Evolutionary conservation across 2,113 vertebrate genomes (phyloP).

Genomic region (Cyprinus carpio): DNA sequence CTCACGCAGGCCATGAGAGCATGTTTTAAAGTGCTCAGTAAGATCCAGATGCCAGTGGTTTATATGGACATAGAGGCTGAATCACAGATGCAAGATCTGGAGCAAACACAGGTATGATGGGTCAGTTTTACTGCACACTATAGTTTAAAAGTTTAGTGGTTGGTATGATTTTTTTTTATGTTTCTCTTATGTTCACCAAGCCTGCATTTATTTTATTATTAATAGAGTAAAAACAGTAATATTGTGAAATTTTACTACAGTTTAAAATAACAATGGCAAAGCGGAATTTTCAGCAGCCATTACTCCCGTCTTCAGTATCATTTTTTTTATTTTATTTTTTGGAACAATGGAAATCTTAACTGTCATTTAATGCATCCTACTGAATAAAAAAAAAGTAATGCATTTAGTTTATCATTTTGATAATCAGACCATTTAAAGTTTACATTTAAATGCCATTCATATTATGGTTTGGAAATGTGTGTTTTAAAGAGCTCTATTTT

Average conservation of each 20-base stretch:
- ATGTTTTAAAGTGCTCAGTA: slow-evolving; percentile 93
- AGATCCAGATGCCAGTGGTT: slow-evolving; percentile 94
- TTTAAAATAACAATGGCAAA: not conserved
- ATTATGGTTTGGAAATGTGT: not conserved
- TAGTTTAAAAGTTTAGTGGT: not conserved
- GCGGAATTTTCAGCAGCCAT: not conserved
- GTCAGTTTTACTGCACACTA: not conserved
- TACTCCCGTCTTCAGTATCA: not conserved
- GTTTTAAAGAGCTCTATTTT: not conserved
- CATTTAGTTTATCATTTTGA: not conserved
- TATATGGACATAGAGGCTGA: slow-evolving; percentile 82
- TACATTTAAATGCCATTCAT: not conserved
- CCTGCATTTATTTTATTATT: too few relatives aligned
- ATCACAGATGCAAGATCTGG: slow-evolving; percentile 50
- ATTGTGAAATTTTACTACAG: not conserved
- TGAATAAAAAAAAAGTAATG: too few relatives aligned
- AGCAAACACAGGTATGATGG: slow-evolving; percentile 10
- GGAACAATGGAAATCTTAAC: too few relatives aligned
- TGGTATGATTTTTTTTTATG: not conserved
- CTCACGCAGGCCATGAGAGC: slow-evolving; percentile 86
- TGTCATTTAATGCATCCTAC: too few relatives aligned
- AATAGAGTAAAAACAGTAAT: not conserved
- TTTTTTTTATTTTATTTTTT: too few relatives aligned
- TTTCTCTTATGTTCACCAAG: not conserved
- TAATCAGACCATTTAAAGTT: not conserved